A percentile compares a stretch with the other conserved stretches of the same genome.
Conservation (phyloP, 2,888 invertebrate species). For the Nasonovia ribisnigri region DNA sequence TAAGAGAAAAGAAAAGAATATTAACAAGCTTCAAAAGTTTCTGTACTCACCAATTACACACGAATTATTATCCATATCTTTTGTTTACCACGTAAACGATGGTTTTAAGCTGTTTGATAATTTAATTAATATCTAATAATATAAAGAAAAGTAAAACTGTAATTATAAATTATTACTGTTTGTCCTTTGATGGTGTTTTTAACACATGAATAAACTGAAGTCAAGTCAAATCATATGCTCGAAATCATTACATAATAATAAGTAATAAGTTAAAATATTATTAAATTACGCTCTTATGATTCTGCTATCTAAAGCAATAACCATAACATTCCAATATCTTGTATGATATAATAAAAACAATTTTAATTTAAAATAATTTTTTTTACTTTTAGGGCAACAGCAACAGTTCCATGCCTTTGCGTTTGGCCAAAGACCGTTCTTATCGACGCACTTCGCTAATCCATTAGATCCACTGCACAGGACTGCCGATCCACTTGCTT, state of each 20-base stretch:
- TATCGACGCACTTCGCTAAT: conserved; percentile 76
- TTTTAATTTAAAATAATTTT: not conserved
- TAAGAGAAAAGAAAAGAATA: not conserved
- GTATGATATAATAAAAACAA: not conserved
- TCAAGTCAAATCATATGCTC: not conserved
- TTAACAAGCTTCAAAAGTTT: not conserved
- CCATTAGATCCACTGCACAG: conserved; percentile 71
- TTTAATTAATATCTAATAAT: conserved; percentile 33
- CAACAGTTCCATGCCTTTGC: conserved; percentile 88
- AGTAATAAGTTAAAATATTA: not conserved
- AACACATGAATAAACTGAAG: conserved; percentile 14
- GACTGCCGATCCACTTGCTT: conserved; percentile 85
- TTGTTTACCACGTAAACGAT: not conserved
- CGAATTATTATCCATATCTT: not conserved
- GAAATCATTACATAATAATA: not conserved
- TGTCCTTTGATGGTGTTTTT: conserved; percentile 33
- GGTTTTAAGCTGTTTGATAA: not conserved
- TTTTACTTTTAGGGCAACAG: conserved; percentile 94
- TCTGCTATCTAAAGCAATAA: not conserved
- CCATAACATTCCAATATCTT: not conserved
- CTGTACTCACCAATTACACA: no score
- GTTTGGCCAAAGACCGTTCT: conserved; percentile 89
- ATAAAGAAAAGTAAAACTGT: not conserved
- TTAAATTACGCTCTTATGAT: not conserved
- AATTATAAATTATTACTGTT: conserved; percentile 24